Evolutionary conservation across 2,113 vertebrate genomes (phyloP), one percentile per base, ranked within the genome.

Genomic region (Elachura formosa): DNA sequence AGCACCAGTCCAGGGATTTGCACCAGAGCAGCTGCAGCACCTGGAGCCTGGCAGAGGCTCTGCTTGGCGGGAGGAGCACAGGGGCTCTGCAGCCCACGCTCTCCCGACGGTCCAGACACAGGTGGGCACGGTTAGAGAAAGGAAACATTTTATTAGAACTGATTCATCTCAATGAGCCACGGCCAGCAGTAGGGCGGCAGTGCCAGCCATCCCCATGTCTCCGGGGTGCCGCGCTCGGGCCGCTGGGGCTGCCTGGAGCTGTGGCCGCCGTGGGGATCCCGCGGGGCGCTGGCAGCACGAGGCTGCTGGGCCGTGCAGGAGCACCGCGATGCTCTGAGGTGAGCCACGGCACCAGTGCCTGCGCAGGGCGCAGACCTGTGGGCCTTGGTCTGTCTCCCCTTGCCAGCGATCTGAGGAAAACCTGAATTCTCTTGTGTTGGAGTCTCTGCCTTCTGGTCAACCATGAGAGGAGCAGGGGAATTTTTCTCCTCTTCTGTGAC

Each of bases 71-170:
- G n/a, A n/a, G n/a, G 2, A 46, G 55, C 14, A 46, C 45, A 10
- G 0, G 0, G 62, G 55, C 55, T 41, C 21, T 61, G 63, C 55
- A n/a, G 55, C 26, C 0, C 0, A 9, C 41, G 20, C 13, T 31
- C 22, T 62, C 31, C 56, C 13, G 13, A 18, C 9, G 43, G 49
- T 63, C 26, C 23, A 15, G 56, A 36, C 56, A n/a, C 49, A 38
- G 34, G 13, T 41, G 13, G 24, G 48, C 56, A 56, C 3, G 0
- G 36, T 55, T 34, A 48, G 40, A 36, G 33, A 41, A 68, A 31
- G 14, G 5, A 83, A 62, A 13, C 40, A 9, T 24, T 83, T 89
- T 69, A 83, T 83, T 76, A 55, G 34, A 68, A 69, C 22, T 36
- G 48, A 31, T 38, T 69, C 48, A 82, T 89, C 48, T 83, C 87